Evolutionary conservation across 2,797 vertebrate species (phyloP), one percentile per base, ranked within the genome.

Genomic region (Lophotriccus pileatus): DNA sequence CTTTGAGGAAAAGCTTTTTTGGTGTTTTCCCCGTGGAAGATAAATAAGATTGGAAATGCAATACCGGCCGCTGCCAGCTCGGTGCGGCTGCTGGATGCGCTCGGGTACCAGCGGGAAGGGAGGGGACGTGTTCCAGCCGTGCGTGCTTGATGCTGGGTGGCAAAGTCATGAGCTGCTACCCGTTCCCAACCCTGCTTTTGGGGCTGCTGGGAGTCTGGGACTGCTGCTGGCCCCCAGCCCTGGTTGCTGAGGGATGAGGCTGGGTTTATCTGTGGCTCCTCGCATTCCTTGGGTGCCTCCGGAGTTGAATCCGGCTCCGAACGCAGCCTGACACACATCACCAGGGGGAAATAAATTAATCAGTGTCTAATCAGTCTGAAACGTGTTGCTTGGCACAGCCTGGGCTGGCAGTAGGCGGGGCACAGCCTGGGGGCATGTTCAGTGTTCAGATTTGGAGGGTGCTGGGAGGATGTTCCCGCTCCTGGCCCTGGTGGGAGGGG

Each of bases 261-360:
- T 55, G 85, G 41, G 12, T 60, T 69, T 73, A 30, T 70, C 46
- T 23, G 22, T 1, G 14, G 24, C 34, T 87, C 14, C 10, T 81
- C 2, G 2, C 0, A 1, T n/a, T 72, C 23, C 27, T 36, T 5
- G 49, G 9, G 24, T 23, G 52, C 36, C 60, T 74, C 44, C 44
- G 66, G 70, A 84, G 37, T 23, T 0, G 3, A 14, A 63, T 60
- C 56, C 5, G 0, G 13, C 64, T 66, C 75, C 1, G 2, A 73
- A 18, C 0, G 2, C 39, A 39, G 74, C 32, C 49, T 62, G 64
- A 56, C 41, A 14, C 50, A 10, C 1, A 2, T 78, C 58, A 80
- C 32, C 4, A 1, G 34, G 30, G 44, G 62, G 39, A 12, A 3
- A 23, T 17, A 18, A 55, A 76, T 27, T 37, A 53, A 46, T 37